Conservation (phyloP, 2,113 vertebrate genomes). For the Plestiodon gilberti region DNA sequence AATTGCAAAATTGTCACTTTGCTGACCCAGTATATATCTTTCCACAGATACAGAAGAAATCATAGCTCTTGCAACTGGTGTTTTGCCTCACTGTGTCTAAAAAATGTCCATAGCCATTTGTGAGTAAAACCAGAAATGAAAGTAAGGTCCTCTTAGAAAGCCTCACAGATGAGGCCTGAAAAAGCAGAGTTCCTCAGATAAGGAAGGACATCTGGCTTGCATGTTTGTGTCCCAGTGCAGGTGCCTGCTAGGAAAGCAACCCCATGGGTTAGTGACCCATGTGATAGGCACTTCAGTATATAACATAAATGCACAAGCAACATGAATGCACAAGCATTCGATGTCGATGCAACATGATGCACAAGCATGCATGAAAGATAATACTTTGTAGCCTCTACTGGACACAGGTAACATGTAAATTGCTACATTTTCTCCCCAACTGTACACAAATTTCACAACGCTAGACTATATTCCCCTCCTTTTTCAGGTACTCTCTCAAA, state of each 20-base stretch:
- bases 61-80: slow-evolving; percentile 17
- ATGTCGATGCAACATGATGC: background rate
- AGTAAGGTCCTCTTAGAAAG: background rate
- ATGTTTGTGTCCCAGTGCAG: background rate
- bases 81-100: background rate
- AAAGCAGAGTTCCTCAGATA: background rate
- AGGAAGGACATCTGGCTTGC: background rate
- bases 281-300: background rate
- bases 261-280: background rate
- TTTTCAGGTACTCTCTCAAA: background rate
- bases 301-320: no score
- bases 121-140: background rate
- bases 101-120: background rate
- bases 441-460: background rate
- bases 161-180: background rate
- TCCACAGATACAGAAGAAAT: background rate
- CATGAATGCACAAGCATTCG: no score
- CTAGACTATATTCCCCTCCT: background rate
- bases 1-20: background rate
- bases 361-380: background rate
- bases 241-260: background rate
- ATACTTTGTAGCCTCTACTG: background rate
- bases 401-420: background rate
- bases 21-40: background rate
- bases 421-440: background rate